Evolutionary conservation across 23 tunicate genomes (phyloP).

Genomic region (Diplosoma virens): DNA sequence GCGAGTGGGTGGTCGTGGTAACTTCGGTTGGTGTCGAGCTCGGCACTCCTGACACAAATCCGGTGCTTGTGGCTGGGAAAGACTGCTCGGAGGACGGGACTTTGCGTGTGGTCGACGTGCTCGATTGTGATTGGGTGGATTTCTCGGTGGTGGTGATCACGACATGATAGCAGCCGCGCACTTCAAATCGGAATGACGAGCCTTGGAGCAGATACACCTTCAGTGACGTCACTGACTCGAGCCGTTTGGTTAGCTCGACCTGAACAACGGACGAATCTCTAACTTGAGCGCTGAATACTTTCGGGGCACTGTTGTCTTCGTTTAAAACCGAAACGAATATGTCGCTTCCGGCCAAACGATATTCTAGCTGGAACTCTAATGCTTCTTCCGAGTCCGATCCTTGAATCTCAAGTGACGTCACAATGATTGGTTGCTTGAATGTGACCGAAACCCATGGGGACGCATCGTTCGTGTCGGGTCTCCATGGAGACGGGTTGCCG

Average conservation of each 20-base stretch:
- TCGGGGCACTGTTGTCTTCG: not conserved
- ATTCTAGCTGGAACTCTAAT: slow-evolving; percentile 29
- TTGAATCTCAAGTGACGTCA: slow-evolving; percentile 46
- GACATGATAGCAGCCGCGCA: slow-evolving; percentile 53
- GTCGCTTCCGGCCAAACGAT: slow-evolving; percentile 11
- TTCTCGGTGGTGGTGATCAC: slow-evolving; percentile 47
- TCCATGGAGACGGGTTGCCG: slow-evolving; percentile 37
- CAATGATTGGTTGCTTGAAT: slow-evolving; percentile 63
- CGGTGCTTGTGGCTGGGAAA: not conserved
- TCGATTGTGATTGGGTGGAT: slow-evolving; percentile 37
- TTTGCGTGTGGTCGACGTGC: slow-evolving; percentile 9
- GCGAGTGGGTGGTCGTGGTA: not conserved
- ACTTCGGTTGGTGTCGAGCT: not conserved
- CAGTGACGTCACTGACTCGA: slow-evolving; percentile 36
- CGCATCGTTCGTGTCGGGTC: slow-evolving; percentile 41
- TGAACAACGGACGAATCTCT: not conserved
- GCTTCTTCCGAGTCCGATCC: slow-evolving; percentile 31
- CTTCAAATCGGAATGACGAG: slow-evolving; percentile 59
- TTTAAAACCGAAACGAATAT: slow-evolving; percentile 27
- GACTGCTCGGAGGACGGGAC: not conserved
- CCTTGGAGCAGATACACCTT: slow-evolving; percentile 25
- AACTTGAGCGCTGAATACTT: slow-evolving; percentile 23
- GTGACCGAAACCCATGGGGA: slow-evolving; percentile 62
- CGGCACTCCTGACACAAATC: not conserved
- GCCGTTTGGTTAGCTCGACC: slow-evolving; percentile 18